Base-by-base conservation (phyloP, 64 coral and sea anemone genomes). In the Actinia tenebrosa region DNA sequence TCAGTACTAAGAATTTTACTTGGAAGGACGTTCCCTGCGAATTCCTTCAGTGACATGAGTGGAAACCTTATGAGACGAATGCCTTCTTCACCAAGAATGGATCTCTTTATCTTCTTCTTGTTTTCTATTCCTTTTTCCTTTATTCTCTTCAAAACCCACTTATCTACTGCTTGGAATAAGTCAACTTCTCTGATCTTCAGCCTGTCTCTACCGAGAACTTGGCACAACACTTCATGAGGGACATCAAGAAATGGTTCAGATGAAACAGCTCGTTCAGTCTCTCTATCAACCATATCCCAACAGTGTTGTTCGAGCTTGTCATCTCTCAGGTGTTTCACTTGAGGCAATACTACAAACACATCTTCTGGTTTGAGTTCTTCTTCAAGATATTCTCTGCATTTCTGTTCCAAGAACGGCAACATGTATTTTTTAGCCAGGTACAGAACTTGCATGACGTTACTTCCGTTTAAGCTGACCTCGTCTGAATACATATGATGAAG, bases 361-460 rank as follows among this genome's bases (percentile, higher is more conserved):
- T 89, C 81, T 84, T 80, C 47, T 46, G 60, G 56, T 26, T 75
- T 80, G 56, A 89, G 16, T 27, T 89, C 44, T 15, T 83, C 43
- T 44, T 89, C 59, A 18, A 89, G 88, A 46, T 69, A 89, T 19
- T 46, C 79, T 25, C 45, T 78, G 66, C 88, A 89, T 71, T 83
- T 89, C 46, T 84, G 55, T 20, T n/a, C 88, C 16, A 89, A 60
- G 16, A 56, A 89, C 50, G 88, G 80, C 42, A 89, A 16, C 79
- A 89, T 89, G 80, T 89, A 89, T 53, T 83, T 83, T 45, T 89
- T 83, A 16, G 88, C 80, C 2, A 89, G 64, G 81, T 89, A 84
- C 25, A 89, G 9, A 19, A 89, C 19, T 42, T 89, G 16, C 88
- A 89, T 84, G 6, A 89, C 88, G 23, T 83, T 84, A 82, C 44